phyloP scores from a whole-genome alignment of 2,113 vertebrate species.

The Mugil cephalus region DNA sequence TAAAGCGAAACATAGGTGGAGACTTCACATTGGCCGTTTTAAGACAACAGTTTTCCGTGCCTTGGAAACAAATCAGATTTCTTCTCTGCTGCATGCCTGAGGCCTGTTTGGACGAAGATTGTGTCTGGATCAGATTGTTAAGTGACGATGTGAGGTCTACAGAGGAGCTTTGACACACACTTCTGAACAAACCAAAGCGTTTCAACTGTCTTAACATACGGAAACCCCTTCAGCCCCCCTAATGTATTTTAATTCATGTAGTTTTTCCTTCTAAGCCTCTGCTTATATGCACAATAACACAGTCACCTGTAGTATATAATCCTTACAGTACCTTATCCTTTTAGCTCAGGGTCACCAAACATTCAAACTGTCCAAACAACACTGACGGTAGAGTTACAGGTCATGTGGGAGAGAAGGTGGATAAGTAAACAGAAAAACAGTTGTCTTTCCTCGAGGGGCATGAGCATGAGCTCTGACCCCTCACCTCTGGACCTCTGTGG shows the following conservation, averaged over 20 bases:
- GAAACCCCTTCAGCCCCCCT: too few relatives aligned
- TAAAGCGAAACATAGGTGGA: constrained; percentile 4
- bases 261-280: neutral
- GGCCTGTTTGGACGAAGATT: constrained; percentile 48
- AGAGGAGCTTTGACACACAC: neutral
- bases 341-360: neutral
- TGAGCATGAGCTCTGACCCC: constrained; percentile 18
- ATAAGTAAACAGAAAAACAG: constrained; percentile 5
- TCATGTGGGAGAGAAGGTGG: neutral
- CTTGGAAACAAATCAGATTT: constrained; percentile 36
- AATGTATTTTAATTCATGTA: constrained; percentile 1
- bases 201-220: neutral
- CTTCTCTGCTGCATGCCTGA: neutral
- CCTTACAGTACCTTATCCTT: too few relatives aligned
- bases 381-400: neutral
- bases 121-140: constrained; percentile 63
- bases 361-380: neutral
- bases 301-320: neutral
- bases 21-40: neutral
- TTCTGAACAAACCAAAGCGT: constrained; percentile 26
- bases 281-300: constrained; percentile 11
- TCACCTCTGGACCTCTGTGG: constrained; percentile 6
- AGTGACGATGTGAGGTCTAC: constrained; percentile 33
- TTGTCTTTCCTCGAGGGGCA: constrained; percentile 26
- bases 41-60: neutral